phyloP scores from a whole-genome alignment of 2,797 vertebrate genomes.

The Eurystomus glaucurus region DNA sequence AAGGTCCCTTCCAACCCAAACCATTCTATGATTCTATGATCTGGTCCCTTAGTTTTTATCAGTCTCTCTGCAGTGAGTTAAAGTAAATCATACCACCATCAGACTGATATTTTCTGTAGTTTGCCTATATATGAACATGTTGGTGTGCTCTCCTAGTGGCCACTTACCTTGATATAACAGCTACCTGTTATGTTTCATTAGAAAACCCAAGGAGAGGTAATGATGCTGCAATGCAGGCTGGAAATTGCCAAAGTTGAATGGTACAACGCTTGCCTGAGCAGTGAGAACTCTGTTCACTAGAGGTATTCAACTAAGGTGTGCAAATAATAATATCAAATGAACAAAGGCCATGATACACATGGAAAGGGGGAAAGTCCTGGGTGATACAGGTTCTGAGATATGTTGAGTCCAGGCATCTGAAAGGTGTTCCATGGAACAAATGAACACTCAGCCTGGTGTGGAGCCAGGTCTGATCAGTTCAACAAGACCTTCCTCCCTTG shows the following conservation, averaged over 20 bases:
- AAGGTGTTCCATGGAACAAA: background rate
- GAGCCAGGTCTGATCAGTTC: background rate
- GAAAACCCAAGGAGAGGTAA: background rate
- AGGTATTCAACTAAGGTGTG: background rate
- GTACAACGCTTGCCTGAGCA: background rate
- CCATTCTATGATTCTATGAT: background rate
- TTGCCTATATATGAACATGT: background rate
- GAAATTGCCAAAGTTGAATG: background rate
- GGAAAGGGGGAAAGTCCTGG: accelerated
- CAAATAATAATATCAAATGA: background rate
- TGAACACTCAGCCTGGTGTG: accelerated
- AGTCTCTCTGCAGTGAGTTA: background rate
- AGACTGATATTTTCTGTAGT: background rate
- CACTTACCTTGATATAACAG: background rate
- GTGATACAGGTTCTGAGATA: background rate
- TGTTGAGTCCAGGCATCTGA: background rate
- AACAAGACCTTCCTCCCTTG: background rate
- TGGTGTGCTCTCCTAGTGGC: background rate
- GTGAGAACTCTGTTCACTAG: background rate
- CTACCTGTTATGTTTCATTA: background rate
- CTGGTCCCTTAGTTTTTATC: background rate
- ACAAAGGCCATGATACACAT: background rate
- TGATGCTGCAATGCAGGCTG: background rate
- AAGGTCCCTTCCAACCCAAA: background rate
- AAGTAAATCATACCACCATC: background rate